Base-by-base conservation (phyloP, 2,888 invertebrate species). In the Ophioninae sp. region DNA sequence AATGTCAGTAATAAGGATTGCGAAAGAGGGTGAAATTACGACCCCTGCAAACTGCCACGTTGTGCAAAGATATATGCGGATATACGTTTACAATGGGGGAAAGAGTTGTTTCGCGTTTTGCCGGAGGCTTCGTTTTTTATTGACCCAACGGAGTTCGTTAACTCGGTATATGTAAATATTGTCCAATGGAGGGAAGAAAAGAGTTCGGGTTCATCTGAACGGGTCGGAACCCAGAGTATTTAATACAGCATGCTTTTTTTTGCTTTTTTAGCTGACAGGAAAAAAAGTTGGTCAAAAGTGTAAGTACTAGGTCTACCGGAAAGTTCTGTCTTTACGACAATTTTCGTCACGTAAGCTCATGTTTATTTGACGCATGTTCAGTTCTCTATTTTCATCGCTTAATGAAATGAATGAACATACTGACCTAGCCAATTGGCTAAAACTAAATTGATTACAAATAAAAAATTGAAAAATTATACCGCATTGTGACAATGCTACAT, bases 11-110 rank as follows among this genome's bases (percentile, higher is more conserved):
- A 23, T 23, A 69, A 23, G 20, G 64, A 80, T 75, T 30, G 72
- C 58, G 64, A 77, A 80, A 83, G 76, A 74, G 37, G n/a, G 64
- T 69, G 73, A 69, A 37, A 73, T 65, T 64, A 64, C 67, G n/a
- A 56, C 13, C 59, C n/a, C 22, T 30, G 20, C 6, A 41, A 61
- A 59, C 22, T 22, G 41, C 61, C 41, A 51, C 73, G 17, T 13
- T 22, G 56, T n/a, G 17, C 20, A 20, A 8, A 44, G 8, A 61
- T 37, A 23, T 17, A 51, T 37, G n/a, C n/a, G 39, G 13, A 9
- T 22, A 2, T 23, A 20, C 44, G 63, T 5, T 63, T 63, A 13
- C 17, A 1, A 7, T 7, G 13, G 44, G n/a, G 10, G 10, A 51
- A 73, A 30, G 51, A 9, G 44, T 30, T 51, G 22, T 61, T 61